These are phyloP conservation scores for Ladona fulva DNA, from an alignment of 1,140 invertebrate species.

Conservation along the genomic window DNA sequence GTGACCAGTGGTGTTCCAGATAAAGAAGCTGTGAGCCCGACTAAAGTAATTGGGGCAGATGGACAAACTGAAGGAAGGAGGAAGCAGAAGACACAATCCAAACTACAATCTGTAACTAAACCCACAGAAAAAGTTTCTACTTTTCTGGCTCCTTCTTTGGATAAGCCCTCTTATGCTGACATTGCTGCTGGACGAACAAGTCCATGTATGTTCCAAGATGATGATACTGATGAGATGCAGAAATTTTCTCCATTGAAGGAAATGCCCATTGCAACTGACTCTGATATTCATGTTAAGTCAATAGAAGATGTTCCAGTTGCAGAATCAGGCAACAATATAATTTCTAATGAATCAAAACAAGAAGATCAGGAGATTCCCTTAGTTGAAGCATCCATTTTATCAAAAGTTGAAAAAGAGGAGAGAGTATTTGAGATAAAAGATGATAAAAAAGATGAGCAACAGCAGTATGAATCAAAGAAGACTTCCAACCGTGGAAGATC, in stretches of 20 bases:
- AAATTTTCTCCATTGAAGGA: conserved; percentile 11
- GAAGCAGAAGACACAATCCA: conserved; percentile 17
- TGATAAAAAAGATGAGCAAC: background rate
- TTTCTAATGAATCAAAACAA: background rate
- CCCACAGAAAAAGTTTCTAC: conserved; percentile 10
- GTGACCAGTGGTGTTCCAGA: conserved; percentile 19
- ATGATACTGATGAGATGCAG: conserved; percentile 19
- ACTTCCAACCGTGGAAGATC: background rate
- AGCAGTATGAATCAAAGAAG: background rate
- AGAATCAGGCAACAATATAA: background rate
- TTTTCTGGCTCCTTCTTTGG: background rate
- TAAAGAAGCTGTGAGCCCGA: conserved; percentile 18
- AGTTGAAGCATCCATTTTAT: background rate
- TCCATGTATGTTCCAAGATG: conserved; percentile 29
- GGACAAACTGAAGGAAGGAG: conserved; percentile 21
- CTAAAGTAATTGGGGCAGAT: conserved; percentile 21
- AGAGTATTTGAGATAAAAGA: background rate
- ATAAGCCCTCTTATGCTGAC: conserved; percentile 41
- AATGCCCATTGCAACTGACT: background rate
- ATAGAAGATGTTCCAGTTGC: background rate
- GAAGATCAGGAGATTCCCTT: background rate
- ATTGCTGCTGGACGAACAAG: conserved; percentile 43
- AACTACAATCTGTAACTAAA: conserved; percentile 13
- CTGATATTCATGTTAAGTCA: background rate
- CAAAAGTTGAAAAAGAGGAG: background rate